phyloP scores from a whole-genome alignment of 2,113 vertebrate genomes.

The Rostratula benghalensis region DNA sequence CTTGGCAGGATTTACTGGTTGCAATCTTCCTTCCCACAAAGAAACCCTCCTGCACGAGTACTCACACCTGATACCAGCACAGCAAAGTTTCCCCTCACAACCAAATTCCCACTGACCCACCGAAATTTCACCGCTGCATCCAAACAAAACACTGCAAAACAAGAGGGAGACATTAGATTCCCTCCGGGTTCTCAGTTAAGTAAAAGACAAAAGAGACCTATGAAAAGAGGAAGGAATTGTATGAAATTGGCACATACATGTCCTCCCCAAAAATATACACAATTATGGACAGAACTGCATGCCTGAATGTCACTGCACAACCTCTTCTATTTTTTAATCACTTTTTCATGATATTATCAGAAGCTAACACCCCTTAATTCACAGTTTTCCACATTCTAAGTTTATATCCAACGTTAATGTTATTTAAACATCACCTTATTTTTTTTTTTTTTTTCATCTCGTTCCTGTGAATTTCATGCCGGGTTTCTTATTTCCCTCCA shows the following conservation, averaged over 20 bases:
- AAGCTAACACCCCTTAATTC: neutral
- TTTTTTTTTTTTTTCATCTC: neutral
- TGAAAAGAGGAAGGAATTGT: neutral
- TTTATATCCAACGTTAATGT: constrained; percentile 10
- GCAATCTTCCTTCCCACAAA: neutral
- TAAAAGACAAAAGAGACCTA: neutral
- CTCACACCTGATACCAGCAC: rapidly evolving
- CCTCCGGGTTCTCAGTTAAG: neutral
- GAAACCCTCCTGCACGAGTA: neutral
- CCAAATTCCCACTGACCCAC: neutral
- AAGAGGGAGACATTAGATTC: neutral
- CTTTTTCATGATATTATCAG: neutral
- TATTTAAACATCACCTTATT: neutral
- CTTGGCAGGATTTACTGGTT: neutral
- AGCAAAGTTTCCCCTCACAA: neutral
- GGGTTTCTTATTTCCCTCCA: constrained; percentile 5
- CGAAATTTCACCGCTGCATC: neutral
- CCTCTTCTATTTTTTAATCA: neutral
- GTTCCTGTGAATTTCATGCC: neutral
- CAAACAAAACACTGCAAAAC: neutral
- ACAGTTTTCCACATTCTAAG: neutral
- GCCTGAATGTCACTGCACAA: neutral
- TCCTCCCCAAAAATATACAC: rapidly evolving
- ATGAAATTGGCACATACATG: rapidly evolving
- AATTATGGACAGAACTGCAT: neutral